Evolutionary conservation across 2,888 invertebrate species (phyloP), one percentile per base, ranked within the genome.

Genomic region (Ophioninae sp.): DNA sequence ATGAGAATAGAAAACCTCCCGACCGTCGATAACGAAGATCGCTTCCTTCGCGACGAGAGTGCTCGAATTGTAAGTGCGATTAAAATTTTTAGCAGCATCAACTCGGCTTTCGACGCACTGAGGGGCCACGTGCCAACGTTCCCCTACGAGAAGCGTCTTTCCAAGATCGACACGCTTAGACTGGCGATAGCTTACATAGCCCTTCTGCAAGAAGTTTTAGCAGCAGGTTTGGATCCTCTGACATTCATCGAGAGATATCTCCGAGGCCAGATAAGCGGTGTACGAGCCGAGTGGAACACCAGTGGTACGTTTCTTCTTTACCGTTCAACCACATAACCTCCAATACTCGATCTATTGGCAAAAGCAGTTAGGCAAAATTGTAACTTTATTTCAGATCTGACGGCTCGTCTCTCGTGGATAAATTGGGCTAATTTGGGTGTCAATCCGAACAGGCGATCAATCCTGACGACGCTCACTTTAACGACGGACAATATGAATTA

Each of bases 341-440:
- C 1, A 56, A 30, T 10, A 13, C 50, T 74, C 41, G 64, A 73
- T 64, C 13, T 30, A 41, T 69, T 67, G 65, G 39, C 89, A 50
- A 76, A n/a, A 68, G 57, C 41, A 75, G 37, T 81, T 81, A 86
- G 80, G 70, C 81, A 57, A 78, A 61, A 72, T 68, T 70, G 82
- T 70, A 23, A 62, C 75, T 76, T 30, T n/a, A 78, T 79, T 93
- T 92, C 94, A 99, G 99, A 99, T 95, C 94, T 99, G 87, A 98
- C 99, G 0, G 99, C 99, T 0, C 95, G 99, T 79, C 94, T 99
- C 41, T 98, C 98, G 0, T 99, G 99, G 99, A 99, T 99, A 89
- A 99, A 99, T 91, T 99, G 99, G 99, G 98, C 99, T 93, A 98
- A 98, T 91, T 94, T 99, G 0, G 99, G 99, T 0, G 98, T 99